Base-by-base conservation (phyloP, 2,888 invertebrate genomes). In the Microdon myrmicae region DNA sequence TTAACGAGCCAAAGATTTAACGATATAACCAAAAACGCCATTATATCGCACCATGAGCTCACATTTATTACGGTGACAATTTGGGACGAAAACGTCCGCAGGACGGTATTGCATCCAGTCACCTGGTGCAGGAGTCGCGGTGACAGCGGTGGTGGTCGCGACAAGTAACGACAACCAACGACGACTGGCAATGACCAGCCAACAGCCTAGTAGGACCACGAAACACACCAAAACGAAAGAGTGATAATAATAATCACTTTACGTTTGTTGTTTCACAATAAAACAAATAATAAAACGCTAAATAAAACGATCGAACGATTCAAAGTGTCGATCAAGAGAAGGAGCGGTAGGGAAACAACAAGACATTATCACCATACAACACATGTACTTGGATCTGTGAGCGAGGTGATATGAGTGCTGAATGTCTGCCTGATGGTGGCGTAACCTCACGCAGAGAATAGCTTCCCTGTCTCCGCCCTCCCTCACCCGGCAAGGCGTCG, bases 11-110 rank as follows among this genome's bases (percentile, higher is more conserved):
- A 54, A 59, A 66, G 66, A 66, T 66, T 66, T 66, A 66, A 59
- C 58, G 66, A 66, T 59, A 66, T 59, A 66, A 66, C 58, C 59
- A 59, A 66, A 66, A 22, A 61, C 47, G 61, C 61, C 67, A 67
- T 68, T 68, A 68, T 68, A 60, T 68, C 60, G 67, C 68, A 56
- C 67, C 67, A 61, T 55, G 68, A 68, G 58, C 49, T 61, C 68
- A 68, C 68, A 68, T 68, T 68, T 68, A 68, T 68, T 68, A 68
- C 64, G 51, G 39, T 64, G 64, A 64, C 64, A 64, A 64, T 64
- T 64, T 49, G 64, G 64, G 41, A 39, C 34, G 35, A 39, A 29
- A 48, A 60, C 22, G 48, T 29, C 37, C 29, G 26, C 20, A 38
- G 31, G 13, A 17, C 10, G 17, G 14, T 20, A 35, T 26, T 23